Base-by-base conservation (phyloP, 2,797 vertebrate genomes). In the Streptopelia turtur region DNA sequence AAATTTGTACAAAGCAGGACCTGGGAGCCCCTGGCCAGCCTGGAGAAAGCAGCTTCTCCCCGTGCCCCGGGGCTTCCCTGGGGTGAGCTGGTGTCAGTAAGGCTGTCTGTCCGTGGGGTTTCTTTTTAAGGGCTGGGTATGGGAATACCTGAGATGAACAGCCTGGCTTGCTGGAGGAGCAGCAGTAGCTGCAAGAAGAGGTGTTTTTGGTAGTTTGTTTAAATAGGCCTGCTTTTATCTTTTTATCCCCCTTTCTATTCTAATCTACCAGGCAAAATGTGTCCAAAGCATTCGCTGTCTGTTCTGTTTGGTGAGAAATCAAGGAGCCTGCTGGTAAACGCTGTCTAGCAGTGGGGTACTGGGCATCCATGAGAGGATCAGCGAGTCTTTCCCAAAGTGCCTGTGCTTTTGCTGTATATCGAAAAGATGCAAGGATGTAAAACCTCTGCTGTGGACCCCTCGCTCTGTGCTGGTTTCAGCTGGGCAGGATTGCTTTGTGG, bases 371-470 rank as follows among this genome's bases (percentile, higher is more conserved):
- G 41, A 37, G 47, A 63, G 30, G 61, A 81, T n/a, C 92, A 45
- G 59, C 3, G 33, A 20, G 22, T 27, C 52, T 6, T 37, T 25
- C 37, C 50, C 15, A 6, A 52, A 7, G 12, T 1, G 6, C 1
- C 0, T 3, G 27, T 8, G 6, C 6, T 7, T 83, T 63, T 43
- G 41, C 72, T 43, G 33, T 10, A 0, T 5, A 1, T 31, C 27
- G 52, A 11, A 18, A 68, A 47, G 47, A 17, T 25, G 35, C 3
- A 9, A 39, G 18, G 5, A 11, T 6, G 4, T 18, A 47, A 22
- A 39, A 7, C 22, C 64, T 47, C 70, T 85, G 50, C 65, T 33
- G 1, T 9, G 1, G 6, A 8, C 33, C 18, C 15, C 61, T 53
- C 4, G n/a, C 47, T 70, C 17, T 5, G n/a, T 22, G 27, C 28